These are phyloP conservation scores for Macrostomum lignano DNA, from an alignment of 1,140 invertebrate genomes.

Conservation along the genomic window DNA sequence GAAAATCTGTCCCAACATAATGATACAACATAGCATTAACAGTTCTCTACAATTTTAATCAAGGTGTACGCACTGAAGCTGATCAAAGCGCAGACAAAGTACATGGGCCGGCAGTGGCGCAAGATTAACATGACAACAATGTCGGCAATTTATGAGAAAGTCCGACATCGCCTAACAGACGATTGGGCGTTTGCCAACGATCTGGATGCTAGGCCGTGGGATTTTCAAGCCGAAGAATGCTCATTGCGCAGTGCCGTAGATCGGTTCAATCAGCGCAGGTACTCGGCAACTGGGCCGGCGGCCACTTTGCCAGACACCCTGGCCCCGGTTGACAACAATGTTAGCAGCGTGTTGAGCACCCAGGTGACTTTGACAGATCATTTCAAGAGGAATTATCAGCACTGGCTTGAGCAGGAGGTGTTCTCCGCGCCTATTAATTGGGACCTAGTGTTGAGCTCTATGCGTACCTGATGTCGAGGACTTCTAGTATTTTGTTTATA, in stretches of 20 bases:
- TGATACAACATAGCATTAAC: too few species aligned
- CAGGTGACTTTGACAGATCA: conserved; percentile 52
- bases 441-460: too few species aligned
- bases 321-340: conserved; percentile 48
- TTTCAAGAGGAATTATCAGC: conserved; percentile 77
- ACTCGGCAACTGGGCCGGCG: conserved; percentile 31
- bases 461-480: too few species aligned
- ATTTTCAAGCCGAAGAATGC: conserved; percentile 93
- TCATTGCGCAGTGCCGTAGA: conserved; percentile 65
- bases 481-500: too few species aligned
- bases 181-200: conserved; percentile 45
- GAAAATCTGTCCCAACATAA: too few species aligned
- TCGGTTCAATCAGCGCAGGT: conserved; percentile 70
- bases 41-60: too few species aligned
- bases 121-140: conserved; percentile 99
- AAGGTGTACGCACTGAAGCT: conserved; percentile 86
- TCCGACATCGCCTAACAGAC: conserved; percentile 53
- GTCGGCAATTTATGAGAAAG: conserved; percentile 92
- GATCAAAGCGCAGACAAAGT: conserved; percentile 97
- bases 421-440: conserved; percentile 41
- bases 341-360: conserved; percentile 48
- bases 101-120: conserved; percentile 86
- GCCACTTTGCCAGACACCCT: conserved; percentile 25
- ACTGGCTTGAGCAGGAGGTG: conserved; percentile 85
- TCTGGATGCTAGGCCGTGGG: conserved; percentile 81